Evolutionary conservation across 92 coral and sea anemone species (phyloP).

Genomic region (Zoanthus sansibaricus): DNA sequence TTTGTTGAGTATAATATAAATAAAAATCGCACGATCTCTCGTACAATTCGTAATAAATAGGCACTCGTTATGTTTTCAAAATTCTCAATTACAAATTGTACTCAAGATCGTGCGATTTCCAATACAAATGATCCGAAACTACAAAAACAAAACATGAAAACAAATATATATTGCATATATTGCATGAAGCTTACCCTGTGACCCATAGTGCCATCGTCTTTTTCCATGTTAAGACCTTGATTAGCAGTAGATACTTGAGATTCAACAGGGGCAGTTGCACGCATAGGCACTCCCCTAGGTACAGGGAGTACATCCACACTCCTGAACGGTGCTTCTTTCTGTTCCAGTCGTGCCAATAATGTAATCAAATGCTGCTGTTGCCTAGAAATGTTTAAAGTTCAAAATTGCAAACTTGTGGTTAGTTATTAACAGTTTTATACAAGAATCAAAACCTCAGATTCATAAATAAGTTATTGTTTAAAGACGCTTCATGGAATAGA

Average conservation of each 20-base stretch:
- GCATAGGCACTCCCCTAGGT: constrained; percentile 69
- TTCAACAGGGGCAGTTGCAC: constrained; percentile 68
- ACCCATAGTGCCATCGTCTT: background rate
- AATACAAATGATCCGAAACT: no score
- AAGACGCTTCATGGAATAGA: no score
- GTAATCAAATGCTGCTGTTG: constrained; percentile 91
- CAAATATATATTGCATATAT: background rate
- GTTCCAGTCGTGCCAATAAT: constrained; percentile 87
- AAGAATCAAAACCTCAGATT: no score
- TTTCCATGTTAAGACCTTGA: background rate
- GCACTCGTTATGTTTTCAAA: no score
- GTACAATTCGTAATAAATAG: no score
- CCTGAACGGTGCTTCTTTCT: constrained; percentile 74
- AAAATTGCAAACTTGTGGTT: background rate
- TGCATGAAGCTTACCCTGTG: background rate
- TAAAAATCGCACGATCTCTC: no score
- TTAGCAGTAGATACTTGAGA: constrained; percentile 15
- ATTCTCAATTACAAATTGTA: no score
- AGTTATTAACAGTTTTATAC: background rate
- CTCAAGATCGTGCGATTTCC: no score
- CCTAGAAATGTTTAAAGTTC: constrained; percentile 39
- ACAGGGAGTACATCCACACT: constrained; percentile 54
- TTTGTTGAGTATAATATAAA: no score
- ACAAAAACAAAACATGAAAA: no score
- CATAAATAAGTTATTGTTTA: no score